Evolutionary conservation across 2,797 vertebrate genomes (phyloP).

Genomic region (Fringilla coelebs): DNA sequence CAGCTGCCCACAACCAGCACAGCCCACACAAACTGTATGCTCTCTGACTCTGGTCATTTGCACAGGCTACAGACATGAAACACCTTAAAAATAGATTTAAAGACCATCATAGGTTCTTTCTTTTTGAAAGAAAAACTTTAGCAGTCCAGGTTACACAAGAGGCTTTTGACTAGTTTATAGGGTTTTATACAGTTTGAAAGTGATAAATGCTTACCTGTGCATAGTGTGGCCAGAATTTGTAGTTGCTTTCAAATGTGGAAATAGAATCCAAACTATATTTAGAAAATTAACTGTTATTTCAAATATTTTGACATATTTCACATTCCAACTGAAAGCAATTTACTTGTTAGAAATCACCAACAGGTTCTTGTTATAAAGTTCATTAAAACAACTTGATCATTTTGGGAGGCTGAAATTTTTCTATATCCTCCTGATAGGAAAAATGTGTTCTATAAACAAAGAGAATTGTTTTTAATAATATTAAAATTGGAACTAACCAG

Average conservation of each 20-base stretch:
- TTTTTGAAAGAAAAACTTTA: neutral
- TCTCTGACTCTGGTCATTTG: neutral
- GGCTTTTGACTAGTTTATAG: neutral
- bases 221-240: neutral
- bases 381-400: neutral
- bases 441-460: neutral
- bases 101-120: neutral
- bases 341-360: neutral
- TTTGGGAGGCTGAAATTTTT: neutral
- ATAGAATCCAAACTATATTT: neutral
- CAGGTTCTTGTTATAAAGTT: neutral
- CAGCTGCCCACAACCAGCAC: neutral
- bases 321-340: neutral
- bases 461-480: neutral
- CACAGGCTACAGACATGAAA: neutral
- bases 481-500: neutral
- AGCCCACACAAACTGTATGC: neutral
- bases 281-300: neutral
- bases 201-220: neutral
- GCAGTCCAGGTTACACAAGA: neutral
- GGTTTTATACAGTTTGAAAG: neutral
- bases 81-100: neutral
- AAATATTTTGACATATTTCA: neutral
- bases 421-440: neutral
- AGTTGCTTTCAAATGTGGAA: neutral